Evolutionary conservation across 2,888 invertebrate genomes (phyloP).

Genomic region (Mylabris sibirica): DNA sequence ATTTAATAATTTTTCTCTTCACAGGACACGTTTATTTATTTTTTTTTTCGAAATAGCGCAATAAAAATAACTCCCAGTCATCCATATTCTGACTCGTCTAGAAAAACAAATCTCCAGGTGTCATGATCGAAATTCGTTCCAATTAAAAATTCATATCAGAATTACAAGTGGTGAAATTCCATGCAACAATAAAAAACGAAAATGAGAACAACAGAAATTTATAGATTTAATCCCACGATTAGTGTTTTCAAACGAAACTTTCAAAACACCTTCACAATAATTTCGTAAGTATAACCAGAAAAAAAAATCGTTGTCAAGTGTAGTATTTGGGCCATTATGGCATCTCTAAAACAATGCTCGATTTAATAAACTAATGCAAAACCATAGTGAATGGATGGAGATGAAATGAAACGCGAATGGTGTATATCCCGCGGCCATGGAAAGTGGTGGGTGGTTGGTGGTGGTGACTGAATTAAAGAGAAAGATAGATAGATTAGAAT

Average conservation of each 20-base stretch:
- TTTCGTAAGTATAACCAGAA: too few relatives aligned
- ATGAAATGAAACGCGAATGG: conserved; percentile 56
- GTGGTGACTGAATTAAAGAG: conserved; percentile 10
- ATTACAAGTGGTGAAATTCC: not conserved
- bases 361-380: conserved; percentile 58
- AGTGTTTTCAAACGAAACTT: too few relatives aligned
- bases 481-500: conserved; percentile 22
- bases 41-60: not conserved
- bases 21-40: not conserved
- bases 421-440: conserved; percentile 52
- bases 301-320: conserved; percentile 22
- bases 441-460: conserved; percentile 21
- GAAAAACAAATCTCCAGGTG: conserved; percentile 1
- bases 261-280: too few relatives aligned
- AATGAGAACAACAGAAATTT: too few relatives aligned
- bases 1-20: conserved; percentile 23
- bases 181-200: not conserved
- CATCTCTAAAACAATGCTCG: conserved; percentile 54
- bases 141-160: not conserved
- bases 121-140: not conserved
- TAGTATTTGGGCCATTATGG: conserved; percentile 43
- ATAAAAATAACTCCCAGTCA: not conserved
- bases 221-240: too few relatives aligned
- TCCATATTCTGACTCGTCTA: not conserved
- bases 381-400: conserved; percentile 55